Evolutionary conservation across 2,888 invertebrate genomes (phyloP).

Genomic region (Ferdinandea cuprea): DNA sequence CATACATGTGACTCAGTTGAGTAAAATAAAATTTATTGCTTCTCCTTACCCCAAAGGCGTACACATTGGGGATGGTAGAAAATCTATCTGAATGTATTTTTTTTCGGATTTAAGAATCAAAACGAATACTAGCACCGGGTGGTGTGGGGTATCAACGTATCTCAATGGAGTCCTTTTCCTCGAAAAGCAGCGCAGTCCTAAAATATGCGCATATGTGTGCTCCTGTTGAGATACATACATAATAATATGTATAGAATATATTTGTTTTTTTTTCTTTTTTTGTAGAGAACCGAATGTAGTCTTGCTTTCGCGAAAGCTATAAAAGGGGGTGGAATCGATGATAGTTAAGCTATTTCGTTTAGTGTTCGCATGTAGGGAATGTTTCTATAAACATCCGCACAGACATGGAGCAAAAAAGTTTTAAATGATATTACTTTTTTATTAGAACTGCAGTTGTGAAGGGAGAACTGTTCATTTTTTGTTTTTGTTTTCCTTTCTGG

Average conservation of each 20-base stretch:
- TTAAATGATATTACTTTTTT: constrained; percentile 55
- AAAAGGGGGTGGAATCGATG: constrained; percentile 41
- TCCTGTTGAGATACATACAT: no score
- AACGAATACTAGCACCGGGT: constrained; percentile 9
- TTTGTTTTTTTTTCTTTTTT: constrained; percentile 33
- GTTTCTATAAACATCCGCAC: constrained; percentile 36
- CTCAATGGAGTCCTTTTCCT: constrained; percentile 6
- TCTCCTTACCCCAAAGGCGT: constrained; percentile 18
- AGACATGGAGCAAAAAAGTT: constrained; percentile 21
- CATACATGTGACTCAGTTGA: constrained; percentile 15
- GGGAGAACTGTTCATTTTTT: not conserved
- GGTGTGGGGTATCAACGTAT: not conserved
- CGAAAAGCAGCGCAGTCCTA: not conserved
- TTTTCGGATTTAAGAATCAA: constrained; percentile 1
- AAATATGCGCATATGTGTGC: constrained; percentile 60
- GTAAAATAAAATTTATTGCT: constrained; percentile 62
- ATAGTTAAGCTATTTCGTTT: constrained; percentile 55
- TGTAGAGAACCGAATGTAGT: constrained; percentile 23
- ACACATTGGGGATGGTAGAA: constrained; percentile 24
- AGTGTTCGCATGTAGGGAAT: constrained; percentile 19
- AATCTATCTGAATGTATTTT: constrained; percentile 5
- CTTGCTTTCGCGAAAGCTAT: constrained; percentile 20
- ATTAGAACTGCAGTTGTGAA: constrained; percentile 20
- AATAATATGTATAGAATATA: constrained; percentile 1
- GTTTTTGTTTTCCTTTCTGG: no score